A percentile compares a stretch with the other conserved stretches of the same genome.
Conservation (phyloP, 2,888 invertebrate species). For the Ennomos erosarius region DNA sequence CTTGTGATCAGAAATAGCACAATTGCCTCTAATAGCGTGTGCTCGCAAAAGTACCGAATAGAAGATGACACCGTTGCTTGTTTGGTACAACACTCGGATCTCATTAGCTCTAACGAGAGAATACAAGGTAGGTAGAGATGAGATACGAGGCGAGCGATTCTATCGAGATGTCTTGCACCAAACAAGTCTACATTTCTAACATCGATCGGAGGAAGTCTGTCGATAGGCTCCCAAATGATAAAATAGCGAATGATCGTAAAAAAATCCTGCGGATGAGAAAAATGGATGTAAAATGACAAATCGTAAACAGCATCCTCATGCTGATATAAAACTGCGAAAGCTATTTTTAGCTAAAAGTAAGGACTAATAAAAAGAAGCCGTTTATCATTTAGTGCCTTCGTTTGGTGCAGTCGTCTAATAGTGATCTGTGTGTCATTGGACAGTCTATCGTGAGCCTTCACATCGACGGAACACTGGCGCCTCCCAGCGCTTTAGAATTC, state of each 20-base stretch:
- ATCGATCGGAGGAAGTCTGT: constrained; percentile 70
- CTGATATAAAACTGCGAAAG: constrained; percentile 68
- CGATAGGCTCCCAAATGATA: constrained; percentile 82
- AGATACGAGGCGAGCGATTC: constrained; percentile 34
- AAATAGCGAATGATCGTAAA: constrained; percentile 70
- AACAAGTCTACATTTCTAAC: constrained; percentile 67
- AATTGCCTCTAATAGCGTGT: constrained; percentile 63
- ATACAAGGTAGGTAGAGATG: constrained; percentile 17
- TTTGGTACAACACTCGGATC: constrained; percentile 45
- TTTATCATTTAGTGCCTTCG: constrained; percentile 84
- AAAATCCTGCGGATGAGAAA: constrained; percentile 57
- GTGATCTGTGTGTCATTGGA: constrained; percentile 63
- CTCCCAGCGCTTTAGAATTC: constrained; percentile 24
- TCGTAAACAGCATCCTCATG: constrained; percentile 66
- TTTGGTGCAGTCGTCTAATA: constrained; percentile 72
- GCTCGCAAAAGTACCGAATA: constrained; percentile 53
- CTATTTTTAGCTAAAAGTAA: constrained; percentile 52
- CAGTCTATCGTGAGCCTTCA: constrained; percentile 45
- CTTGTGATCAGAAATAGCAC: constrained; percentile 70
- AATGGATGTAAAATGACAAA: constrained; percentile 50
- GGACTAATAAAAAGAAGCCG: constrained; percentile 66
- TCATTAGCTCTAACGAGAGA: constrained; percentile 26
- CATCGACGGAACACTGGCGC: constrained; percentile 35
- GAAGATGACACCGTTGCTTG: constrained; percentile 58
- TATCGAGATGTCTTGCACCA: constrained; percentile 51